Base-by-base conservation (phyloP, 2,113 vertebrate species). In the Cynocephalus volans region DNA sequence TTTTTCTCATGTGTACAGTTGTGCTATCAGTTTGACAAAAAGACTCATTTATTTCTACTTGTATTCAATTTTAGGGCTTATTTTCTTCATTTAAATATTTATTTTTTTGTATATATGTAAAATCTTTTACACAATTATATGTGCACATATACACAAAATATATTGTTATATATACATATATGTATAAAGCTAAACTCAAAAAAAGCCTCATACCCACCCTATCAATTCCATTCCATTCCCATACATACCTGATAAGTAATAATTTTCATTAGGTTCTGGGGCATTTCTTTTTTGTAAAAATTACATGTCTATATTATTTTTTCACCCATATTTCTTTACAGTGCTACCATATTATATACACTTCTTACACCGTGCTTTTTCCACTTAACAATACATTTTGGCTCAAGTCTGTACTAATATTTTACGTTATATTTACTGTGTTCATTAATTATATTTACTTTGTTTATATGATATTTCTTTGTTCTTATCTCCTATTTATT, bases 211-310 rank as follows among this genome's bases (percentile, higher is more conserved):
- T 5, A 56, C 5, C 5, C 31, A 56, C 45, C 21, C 58, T 72
- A 65, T 17, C n/a, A 41, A 58, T 58, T 17, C 18, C 33, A 19
- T 50, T n/a, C n/a, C 54, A 72, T 76, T 64, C 36, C 14, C 21
- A 73, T 24, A 26, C 15, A 28, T 18, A 31, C 3, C 21, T 28
- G 15, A 60, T 77, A 26, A 4, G 26, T 65, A 76, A 82, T 52
- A 1, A 72, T 87, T 86, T 96, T 82, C 24, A 81, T 33, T 93
- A 93, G 33, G 15, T 76, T 77, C 77, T 91, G 11, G 31, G 62
- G 70, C 2, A 81, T 75, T 91, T 90, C 28, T 62, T 76, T 90
- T 93, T 62, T 23, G 1, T 54, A 70, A 94, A 91, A 84, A 48
- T 60, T 96, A 2, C 5, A 7, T 80, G 52, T 23, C 24, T 83